Base-by-base conservation (phyloP, 2,113 vertebrate species). In the Cyphomyrus plagiostoma region DNA sequence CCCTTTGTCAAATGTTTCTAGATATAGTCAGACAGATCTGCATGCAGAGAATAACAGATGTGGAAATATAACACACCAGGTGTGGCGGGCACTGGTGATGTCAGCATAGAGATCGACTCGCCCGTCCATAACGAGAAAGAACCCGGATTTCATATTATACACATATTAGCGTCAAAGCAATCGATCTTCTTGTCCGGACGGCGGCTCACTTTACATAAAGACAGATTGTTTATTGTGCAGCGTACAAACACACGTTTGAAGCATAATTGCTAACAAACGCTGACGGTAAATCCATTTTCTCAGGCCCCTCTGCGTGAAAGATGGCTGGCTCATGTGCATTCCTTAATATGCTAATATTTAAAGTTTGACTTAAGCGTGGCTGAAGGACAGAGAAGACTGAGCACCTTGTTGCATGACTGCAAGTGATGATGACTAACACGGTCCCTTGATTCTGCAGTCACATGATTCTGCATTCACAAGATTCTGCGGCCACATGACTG, bases 261-360 rank as follows among this genome's bases (percentile, higher is more conserved):
- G 15, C 50, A 35, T 82, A 53, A 83, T 89, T 83, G 49, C 13
- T 15, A 56, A 45, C 10, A 53, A 74, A 50, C 10, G 13, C 23
- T 50, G 88, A 70, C 45, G 3, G 70, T 56, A 80, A 83, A 53
- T 89, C 88, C 39, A 42, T 83, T 77, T 56, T 74, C 35, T 87
- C n/a, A 39, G 21, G 30, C 39, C 35, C 39, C 6, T 87, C 50
- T 39, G 7, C 21, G 5, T 19, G 30, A 39, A 26, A 26, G 13
- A 35, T 56, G 10, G 53, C 8, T 11, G 1, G 19, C 70, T 53
- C 30, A 13, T 11, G 9, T 52, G 62, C 17, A 70, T 70, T 70
- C 10, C 9, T 46, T 77, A 26, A 35, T 21, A 48, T 49, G 83
- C 23, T 48, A 86, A 49, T 86, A 13, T 86, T 48, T 48, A 26